These are phyloP conservation scores for Acromyrmex echinatior DNA, from an alignment of 1,140 invertebrate species.

Conservation along the genomic window DNA sequence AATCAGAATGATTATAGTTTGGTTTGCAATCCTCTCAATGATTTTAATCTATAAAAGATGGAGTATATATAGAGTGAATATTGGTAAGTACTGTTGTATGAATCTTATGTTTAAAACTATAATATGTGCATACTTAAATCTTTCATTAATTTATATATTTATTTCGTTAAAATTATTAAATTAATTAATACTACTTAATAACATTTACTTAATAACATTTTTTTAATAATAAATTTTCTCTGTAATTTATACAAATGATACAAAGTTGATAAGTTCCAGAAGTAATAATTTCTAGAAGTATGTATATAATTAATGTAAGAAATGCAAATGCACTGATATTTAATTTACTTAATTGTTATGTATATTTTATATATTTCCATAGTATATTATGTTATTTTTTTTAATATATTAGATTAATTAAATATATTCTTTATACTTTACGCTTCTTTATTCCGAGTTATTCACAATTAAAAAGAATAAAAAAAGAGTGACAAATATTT, in stretches of 20 bases:
- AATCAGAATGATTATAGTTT: constrained; percentile 68
- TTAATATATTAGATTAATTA: neutral
- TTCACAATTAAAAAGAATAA: neutral
- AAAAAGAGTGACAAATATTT: neutral
- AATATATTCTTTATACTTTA: neutral
- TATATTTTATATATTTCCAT: neutral
- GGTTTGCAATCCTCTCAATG: constrained; percentile 49
- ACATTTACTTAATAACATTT: neutral
- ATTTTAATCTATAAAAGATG: too few species aligned
- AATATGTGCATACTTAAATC: neutral
- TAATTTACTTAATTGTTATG: neutral
- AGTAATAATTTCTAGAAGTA: neutral
- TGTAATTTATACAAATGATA: neutral
- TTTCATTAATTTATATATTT: neutral
- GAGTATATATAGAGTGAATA: too few species aligned
- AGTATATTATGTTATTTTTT: neutral
- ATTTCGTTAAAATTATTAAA: neutral
- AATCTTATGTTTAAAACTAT: neutral
- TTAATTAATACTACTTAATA: constrained; percentile 10
- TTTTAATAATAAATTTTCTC: neutral
- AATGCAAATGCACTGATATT: neutral
- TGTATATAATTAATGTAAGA: neutral
- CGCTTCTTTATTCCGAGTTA: neutral
- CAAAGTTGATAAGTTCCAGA: neutral
- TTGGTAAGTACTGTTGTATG: constrained; percentile 61